Percentiles rank a stretch among this genome's conserved stretches.
Conservation (phyloP, 2,113 vertebrate genomes). For the Melierax canorus region DNA sequence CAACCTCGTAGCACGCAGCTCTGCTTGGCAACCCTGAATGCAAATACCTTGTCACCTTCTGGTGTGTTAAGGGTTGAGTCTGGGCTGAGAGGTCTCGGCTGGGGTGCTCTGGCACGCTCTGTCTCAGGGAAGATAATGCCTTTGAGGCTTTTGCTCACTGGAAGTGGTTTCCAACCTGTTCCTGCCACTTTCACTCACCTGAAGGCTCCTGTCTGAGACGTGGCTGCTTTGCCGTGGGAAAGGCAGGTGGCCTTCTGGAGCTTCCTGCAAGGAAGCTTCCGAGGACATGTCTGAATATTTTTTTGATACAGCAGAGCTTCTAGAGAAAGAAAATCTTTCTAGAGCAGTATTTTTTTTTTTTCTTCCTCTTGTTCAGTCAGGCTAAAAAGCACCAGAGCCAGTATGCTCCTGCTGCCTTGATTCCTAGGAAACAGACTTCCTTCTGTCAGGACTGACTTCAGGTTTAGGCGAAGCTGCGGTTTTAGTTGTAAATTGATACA, state of each 20-base stretch:
- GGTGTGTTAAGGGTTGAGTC: rapidly evolving
- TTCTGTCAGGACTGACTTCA: neutral
- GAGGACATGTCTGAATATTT: neutral
- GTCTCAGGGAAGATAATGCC: rapidly evolving
- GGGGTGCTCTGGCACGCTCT: rapidly evolving
- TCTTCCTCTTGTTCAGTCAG: neutral
- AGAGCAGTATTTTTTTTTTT: neutral
- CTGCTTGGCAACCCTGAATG: neutral
- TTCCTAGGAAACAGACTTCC: neutral
- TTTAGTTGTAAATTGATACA: neutral
- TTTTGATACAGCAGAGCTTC: neutral
- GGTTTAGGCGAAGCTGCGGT: neutral
- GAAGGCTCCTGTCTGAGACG: neutral
- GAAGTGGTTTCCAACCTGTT: neutral
- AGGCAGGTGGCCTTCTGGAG: neutral
- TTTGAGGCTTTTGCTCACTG: neutral
- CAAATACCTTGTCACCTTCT: neutral
- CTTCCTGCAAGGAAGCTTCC: neutral
- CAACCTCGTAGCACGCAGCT: rapidly evolving
- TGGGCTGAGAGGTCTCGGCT: neutral
- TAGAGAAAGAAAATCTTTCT: neutral
- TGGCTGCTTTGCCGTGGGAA: rapidly evolving
- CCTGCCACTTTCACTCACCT: neutral
- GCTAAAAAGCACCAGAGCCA: neutral
- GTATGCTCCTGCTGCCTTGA: neutral